phyloP scores from a whole-genome alignment of 2,888 invertebrate genomes.

The Calliphora vomitoria region DNA sequence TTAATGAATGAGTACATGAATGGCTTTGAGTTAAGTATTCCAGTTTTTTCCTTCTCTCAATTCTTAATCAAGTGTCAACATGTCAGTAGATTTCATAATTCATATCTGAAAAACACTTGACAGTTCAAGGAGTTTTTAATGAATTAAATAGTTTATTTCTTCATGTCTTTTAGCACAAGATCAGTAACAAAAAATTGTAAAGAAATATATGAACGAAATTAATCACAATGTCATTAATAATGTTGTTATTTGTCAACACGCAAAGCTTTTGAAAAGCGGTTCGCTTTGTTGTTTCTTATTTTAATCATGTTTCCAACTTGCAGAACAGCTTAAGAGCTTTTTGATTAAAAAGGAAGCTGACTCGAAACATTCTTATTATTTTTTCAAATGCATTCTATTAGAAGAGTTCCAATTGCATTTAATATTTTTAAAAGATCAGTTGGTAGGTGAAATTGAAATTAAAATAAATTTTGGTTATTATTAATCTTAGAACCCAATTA shows the following conservation, averaged over 20 bases:
- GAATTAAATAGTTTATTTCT: slow-evolving; percentile 64
- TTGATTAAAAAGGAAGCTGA: slow-evolving; percentile 29
- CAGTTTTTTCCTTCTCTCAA: slow-evolving; percentile 38
- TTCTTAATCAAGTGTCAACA: slow-evolving; percentile 63
- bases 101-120: slow-evolving; percentile 59
- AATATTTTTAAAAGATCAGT: background rate
- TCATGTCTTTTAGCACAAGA: slow-evolving; percentile 25
- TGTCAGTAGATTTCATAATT: slow-evolving; percentile 64
- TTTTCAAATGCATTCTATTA: background rate
- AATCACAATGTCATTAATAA: slow-evolving; percentile 66
- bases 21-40: slow-evolving; percentile 24
- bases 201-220: slow-evolving; percentile 48
- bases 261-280: slow-evolving; percentile 47
- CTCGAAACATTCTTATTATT: background rate
- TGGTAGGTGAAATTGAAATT: background rate
- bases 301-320: slow-evolving; percentile 18
- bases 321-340: slow-evolving; percentile 13
- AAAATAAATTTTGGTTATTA: background rate
- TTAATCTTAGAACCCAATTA: too few relatives aligned
- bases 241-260: slow-evolving; percentile 69
- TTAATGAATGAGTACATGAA: slow-evolving; percentile 58
- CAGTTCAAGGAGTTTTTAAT: slow-evolving; percentile 70
- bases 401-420: background rate
- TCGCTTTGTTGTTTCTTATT: slow-evolving; percentile 27
- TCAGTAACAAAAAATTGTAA: background rate